Conservation (phyloP, 2,888 invertebrate genomes). For the Lasioglossum figueresi region DNA sequence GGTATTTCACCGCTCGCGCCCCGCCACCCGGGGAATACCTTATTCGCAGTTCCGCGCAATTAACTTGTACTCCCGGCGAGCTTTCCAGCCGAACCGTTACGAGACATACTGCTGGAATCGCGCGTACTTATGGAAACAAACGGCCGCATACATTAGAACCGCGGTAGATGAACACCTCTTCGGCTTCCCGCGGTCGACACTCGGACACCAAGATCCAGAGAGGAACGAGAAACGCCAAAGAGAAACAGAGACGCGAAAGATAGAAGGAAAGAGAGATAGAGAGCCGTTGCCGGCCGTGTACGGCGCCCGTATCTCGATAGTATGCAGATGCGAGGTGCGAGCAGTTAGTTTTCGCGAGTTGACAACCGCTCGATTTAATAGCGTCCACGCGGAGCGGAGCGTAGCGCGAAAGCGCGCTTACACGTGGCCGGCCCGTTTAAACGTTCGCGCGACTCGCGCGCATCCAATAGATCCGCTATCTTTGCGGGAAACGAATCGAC, state of each 20-base stretch:
- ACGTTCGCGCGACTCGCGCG: conserved; percentile 63
- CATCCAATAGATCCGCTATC: conserved; percentile 78
- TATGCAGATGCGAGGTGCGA: conserved; percentile 76
- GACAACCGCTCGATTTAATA: conserved; percentile 76
- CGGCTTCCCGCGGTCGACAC: conserved; percentile 41
- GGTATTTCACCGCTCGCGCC: conserved; percentile 46
- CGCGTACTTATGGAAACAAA: conserved; percentile 63
- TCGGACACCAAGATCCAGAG: conserved; percentile 7
- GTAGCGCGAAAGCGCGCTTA: conserved; percentile 56
- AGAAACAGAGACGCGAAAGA: background rate
- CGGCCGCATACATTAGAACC: conserved; percentile 56
- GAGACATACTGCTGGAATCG: conserved; percentile 58
- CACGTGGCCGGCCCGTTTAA: conserved; percentile 33
- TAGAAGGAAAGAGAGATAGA: conserved; percentile 1
- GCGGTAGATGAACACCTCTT: conserved; percentile 62
- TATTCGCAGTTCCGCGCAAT: conserved; percentile 63
- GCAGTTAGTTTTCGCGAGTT: conserved; percentile 77
- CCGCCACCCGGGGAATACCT: conserved; percentile 39
- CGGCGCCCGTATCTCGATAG: conserved; percentile 71
- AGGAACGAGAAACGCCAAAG: background rate
- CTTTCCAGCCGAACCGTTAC: conserved; percentile 56
- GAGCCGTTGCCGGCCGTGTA: conserved; percentile 50
- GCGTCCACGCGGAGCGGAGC: conserved; percentile 37
- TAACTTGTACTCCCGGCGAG: conserved; percentile 53
- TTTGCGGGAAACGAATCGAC: conserved; percentile 76